These are phyloP conservation scores for Notospermus geniculatus DNA, from an alignment of 1,140 invertebrate species.

Conservation along the genomic window DNA sequence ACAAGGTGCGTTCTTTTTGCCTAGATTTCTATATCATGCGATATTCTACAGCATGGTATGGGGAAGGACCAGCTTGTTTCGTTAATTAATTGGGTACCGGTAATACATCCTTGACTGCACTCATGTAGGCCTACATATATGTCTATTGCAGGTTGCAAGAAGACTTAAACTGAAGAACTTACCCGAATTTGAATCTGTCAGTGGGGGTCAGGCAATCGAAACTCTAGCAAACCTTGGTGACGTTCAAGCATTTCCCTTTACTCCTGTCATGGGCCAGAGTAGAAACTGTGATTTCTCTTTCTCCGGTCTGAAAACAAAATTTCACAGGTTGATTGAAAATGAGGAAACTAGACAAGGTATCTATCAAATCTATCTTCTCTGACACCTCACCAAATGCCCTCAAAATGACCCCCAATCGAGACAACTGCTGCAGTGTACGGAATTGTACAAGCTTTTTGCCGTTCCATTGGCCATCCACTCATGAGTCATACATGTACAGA, in stretches of 20 bases:
- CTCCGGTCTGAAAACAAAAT: constrained; percentile 67
- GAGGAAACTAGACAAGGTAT: constrained; percentile 65
- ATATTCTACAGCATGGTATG: too few relatives aligned
- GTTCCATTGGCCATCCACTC: too few relatives aligned
- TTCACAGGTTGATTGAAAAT: constrained; percentile 58
- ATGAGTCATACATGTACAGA: too few relatives aligned
- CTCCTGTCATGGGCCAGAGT: constrained; percentile 56
- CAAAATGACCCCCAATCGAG: too few relatives aligned
- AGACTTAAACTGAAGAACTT: constrained; percentile 80
- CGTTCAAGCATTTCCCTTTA: constrained; percentile 68
- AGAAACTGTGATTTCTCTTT: constrained; percentile 83
- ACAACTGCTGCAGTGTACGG: too few relatives aligned
- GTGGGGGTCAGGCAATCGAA: constrained; percentile 85
- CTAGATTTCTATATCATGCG: too few relatives aligned
- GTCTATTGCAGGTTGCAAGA: constrained; percentile 67
- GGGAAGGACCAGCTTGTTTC: too few relatives aligned
- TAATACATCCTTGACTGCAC: too few relatives aligned
- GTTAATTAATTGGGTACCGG: too few relatives aligned
- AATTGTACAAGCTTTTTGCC: too few relatives aligned
- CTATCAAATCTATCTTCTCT: too few relatives aligned
- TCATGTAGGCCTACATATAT: background rate
- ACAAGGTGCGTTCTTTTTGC: constrained; percentile 67
- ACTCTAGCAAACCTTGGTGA: constrained; percentile 71
- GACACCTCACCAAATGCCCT: too few relatives aligned
- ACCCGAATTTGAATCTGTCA: constrained; percentile 68